A percentile compares a stretch with the other conserved stretches of the same genome.
These are phyloP conservation scores for Lethenteron reissneri DNA, from an alignment of 2,113 vertebrate species.

Conservation along the genomic window DNA sequence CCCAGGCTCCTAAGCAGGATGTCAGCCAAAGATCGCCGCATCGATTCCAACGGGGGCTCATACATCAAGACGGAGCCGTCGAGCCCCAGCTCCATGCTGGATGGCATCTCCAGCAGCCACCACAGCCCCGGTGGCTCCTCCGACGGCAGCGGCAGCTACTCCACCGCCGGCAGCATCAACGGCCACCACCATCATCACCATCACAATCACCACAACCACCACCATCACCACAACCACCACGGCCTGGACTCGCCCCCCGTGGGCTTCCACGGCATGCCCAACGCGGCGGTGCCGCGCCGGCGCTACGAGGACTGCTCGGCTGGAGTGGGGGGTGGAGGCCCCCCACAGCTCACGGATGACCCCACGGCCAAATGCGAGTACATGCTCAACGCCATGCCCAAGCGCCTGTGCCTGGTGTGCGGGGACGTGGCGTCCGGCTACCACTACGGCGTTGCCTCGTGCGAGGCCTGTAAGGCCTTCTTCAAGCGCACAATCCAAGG, in stretches of 20 bases:
- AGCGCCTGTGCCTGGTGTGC: conserved; percentile 94
- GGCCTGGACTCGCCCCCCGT: conserved; percentile 93
- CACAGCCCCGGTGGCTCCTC: conserved; percentile 96
- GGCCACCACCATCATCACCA: conserved; percentile 19
- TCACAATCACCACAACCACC: background rate
- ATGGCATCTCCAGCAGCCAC: conserved; percentile 79
- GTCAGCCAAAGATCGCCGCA: conserved; percentile 99
- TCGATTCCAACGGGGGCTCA: conserved; percentile 96
- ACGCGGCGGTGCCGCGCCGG: conserved; percentile 58
- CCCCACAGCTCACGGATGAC: conserved; percentile 44
- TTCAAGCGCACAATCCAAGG: conserved; percentile 99
- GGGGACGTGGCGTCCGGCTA: conserved; percentile 96
- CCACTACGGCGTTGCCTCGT: conserved; percentile 95
- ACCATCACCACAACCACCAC: background rate
- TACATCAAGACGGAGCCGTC: conserved; percentile 99
- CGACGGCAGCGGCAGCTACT: conserved; percentile 97
- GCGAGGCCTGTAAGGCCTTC: conserved; percentile 98
- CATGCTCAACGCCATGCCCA: conserved; percentile 99
- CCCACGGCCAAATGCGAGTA: conserved; percentile 99
- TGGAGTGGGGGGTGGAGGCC: conserved; percentile 28
- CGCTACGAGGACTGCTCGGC: conserved; percentile 96
- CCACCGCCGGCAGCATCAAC: conserved; percentile 73
- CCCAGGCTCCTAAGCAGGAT: conserved; percentile 99
- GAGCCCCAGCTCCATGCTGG: conserved; percentile 93
- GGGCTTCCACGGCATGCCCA: conserved; percentile 64